Evolutionary conservation across 2,113 vertebrate species (phyloP), one percentile per base, ranked within the genome.

Genomic region (Dendropsophus ebraccatus): DNA sequence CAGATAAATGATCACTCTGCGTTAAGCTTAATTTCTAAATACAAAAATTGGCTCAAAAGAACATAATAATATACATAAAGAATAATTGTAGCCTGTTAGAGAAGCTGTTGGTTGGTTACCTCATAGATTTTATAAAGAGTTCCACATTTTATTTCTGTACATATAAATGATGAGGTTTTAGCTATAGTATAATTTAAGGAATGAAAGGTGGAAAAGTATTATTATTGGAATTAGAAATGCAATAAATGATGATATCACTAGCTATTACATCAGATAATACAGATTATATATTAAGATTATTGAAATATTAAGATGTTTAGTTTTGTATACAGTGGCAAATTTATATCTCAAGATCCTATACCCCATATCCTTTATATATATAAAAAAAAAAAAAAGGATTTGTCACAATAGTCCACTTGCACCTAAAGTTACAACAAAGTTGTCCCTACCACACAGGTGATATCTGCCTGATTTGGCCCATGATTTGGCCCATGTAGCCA

Each of bases 1-100:
- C 47, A 75, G 52, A 75, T 65, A 32, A 6, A 58, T 35, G 41
- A 60, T 30, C 45, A 75, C 28, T 50, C 35, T 30, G 50, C 56
- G 32, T 84, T 62, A 65, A 32, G 16, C 52, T 21, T 45, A 62
- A 84, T 84, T 50, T 28, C 16, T 47, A 84, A 84, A 76, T 65
- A 62, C 56, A 60, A 75, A 75, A 28, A 76, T 30, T 84, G 73
- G 37, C 52, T 35, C 82, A 76, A 13, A 21, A 75, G 37, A 35
- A 9, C 35, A 30, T 65, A 47, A 50, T 32, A 56, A 56, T 62
- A 30, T 82, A 81, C 41, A 80, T 12, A 80, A 62, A 28, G 35
- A 45, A 62, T 62, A 45, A 35, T 47, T 62, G 16, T 14, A 80
- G 77, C 16, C 17, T 25, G 23, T 79, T 62, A 45, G 35, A 45